Evolutionary conservation across 2,113 vertebrate species (phyloP).

Genomic region (Dromas ardeola): DNA sequence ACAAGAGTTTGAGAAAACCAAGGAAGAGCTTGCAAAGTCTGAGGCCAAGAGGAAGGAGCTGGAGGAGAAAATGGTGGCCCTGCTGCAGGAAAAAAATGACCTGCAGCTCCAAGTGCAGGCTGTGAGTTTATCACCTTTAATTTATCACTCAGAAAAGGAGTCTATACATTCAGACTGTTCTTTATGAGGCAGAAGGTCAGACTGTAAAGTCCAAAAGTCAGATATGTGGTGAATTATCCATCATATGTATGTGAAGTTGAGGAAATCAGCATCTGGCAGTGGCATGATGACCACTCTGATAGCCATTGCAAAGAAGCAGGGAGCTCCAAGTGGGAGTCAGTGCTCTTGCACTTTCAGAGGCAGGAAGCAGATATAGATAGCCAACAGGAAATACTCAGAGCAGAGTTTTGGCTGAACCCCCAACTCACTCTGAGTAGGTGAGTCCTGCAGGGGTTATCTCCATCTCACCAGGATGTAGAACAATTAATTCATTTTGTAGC

Average conservation of each 20-base stretch:
- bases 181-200: background rate
- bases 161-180: background rate
- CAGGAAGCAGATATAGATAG: background rate
- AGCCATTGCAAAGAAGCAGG: background rate
- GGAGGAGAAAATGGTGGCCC: conserved; percentile 84
- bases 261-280: background rate
- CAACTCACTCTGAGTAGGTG: background rate
- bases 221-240: background rate
- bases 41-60: conserved; percentile 81
- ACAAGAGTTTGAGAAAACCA: conserved; percentile 78
- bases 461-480: background rate
- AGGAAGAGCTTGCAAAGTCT: conserved; percentile 80
- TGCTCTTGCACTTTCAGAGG: background rate
- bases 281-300: background rate
- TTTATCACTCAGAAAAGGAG: background rate
- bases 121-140: conserved; percentile 60
- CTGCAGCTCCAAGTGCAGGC: conserved; percentile 87
- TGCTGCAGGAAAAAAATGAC: conserved; percentile 89
- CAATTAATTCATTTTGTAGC: background rate
- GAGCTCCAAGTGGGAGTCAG: background rate
- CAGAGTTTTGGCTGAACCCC: background rate
- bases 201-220: background rate
- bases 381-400: background rate
- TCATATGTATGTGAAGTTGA: background rate
- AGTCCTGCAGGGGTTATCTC: background rate